phyloP scores from a whole-genome alignment of 2,797 vertebrate species.

The Chaetophractus vellerosus region DNA sequence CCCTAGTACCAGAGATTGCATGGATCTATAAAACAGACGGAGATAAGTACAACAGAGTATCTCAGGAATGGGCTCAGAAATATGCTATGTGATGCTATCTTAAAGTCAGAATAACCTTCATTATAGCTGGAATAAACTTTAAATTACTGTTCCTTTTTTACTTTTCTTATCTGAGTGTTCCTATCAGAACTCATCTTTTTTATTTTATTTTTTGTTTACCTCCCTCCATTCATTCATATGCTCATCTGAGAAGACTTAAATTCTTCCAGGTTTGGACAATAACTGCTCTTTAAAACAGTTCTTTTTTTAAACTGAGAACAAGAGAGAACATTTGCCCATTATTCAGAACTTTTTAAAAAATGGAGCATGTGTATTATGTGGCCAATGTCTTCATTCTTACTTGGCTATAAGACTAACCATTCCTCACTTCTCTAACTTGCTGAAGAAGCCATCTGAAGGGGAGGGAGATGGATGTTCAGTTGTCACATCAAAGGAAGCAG shows the following conservation, averaged over 20 bases:
- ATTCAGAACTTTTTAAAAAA: slow-evolving; percentile 92
- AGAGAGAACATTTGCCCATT: slow-evolving; percentile 93
- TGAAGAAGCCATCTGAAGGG: too few species aligned
- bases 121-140: too few species aligned
- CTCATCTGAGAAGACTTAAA: too few species aligned
- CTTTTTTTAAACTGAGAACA: too few species aligned
- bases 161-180: slow-evolving; percentile 94
- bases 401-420: slow-evolving; percentile 93
- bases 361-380: slow-evolving; percentile 77
- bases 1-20: too few species aligned
- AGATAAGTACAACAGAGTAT: too few species aligned
- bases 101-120: slow-evolving; percentile 93
- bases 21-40: too few species aligned
- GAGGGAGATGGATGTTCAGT: too few species aligned
- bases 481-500: too few species aligned
- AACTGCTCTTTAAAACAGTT: slow-evolving; percentile 90
- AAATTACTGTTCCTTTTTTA: too few species aligned
- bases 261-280: slow-evolving; percentile 95
- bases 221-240: slow-evolving; percentile 93
- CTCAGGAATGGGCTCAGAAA: slow-evolving; percentile 99
- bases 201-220: slow-evolving; percentile 93
- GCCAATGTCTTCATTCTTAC: slow-evolving; percentile 93
- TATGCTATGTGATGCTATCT: slow-evolving; percentile 98
- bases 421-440: slow-evolving; percentile 86
- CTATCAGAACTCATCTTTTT: slow-evolving; percentile 93